Evolutionary conservation across 2,113 vertebrate species (phyloP).

Genomic region (Serinus canaria): DNA sequence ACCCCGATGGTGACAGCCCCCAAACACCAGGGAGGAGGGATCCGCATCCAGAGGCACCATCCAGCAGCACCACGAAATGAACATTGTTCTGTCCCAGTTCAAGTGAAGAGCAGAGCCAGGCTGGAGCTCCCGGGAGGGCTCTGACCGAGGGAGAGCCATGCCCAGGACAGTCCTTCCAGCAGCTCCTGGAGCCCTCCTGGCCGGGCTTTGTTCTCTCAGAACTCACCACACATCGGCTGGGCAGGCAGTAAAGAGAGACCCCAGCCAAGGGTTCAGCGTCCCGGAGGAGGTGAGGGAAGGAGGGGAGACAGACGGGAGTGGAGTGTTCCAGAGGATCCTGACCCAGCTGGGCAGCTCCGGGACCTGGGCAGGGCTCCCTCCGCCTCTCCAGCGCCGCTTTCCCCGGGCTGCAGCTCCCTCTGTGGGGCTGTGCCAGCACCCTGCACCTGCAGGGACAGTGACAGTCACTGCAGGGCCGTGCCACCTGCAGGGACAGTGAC

Average conservation of each 20-base stretch:
- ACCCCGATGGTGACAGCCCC: not conserved
- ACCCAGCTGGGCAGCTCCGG: not conserved
- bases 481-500: not conserved
- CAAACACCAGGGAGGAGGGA: not conserved
- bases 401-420: not conserved
- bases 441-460: not conserved
- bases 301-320: rapidly evolving
- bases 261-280: not conserved
- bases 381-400: not conserved
- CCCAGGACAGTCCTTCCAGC: not conserved
- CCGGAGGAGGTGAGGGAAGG: not conserved
- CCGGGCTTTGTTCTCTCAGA: not conserved
- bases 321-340: not conserved
- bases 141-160: not conserved
- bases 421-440: not conserved
- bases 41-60: not conserved
- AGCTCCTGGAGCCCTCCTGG: not conserved
- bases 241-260: not conserved
- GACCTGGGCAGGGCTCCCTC: not conserved
- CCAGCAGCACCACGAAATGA: rapidly evolving
- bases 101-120: not conserved
- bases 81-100: rapidly evolving
- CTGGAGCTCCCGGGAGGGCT: not conserved
- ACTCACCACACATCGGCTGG: not conserved
- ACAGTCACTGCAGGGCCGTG: no score